Percentiles rank a stretch among this genome's conserved stretches.
Evolutionary conservation across 2,888 invertebrate genomes (phyloP).

Genomic region (Drosophila nigricruria): DNA sequence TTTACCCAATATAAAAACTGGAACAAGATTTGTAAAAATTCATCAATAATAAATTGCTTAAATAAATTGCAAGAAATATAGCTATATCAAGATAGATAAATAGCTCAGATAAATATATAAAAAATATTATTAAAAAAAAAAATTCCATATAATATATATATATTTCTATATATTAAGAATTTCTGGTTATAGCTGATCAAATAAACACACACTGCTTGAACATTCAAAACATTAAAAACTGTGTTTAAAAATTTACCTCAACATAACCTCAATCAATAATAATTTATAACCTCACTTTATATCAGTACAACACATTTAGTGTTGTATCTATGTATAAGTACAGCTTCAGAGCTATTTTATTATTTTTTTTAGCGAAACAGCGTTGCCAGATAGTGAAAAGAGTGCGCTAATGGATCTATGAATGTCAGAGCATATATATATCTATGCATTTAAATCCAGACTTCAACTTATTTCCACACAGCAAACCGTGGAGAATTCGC

Average conservation of each 20-base stretch:
- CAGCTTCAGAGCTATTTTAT: background rate
- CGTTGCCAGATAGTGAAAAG: background rate
- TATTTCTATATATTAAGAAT: background rate
- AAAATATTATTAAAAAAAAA: background rate
- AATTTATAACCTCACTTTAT: background rate
- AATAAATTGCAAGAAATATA: conserved; percentile 5
- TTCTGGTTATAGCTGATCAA: conserved; percentile 2
- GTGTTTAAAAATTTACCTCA: background rate
- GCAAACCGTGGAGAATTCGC: background rate
- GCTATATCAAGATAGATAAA: background rate
- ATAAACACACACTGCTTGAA: conserved; percentile 11
- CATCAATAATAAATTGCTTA: background rate
- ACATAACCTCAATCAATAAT: background rate
- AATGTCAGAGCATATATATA: no score
- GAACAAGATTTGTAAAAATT: conserved; percentile 11
- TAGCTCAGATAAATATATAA: background rate
- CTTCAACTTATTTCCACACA: no score
- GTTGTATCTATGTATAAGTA: background rate
- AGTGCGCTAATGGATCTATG: background rate
- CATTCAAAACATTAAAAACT: background rate
- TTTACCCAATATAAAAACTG: conserved; percentile 9
- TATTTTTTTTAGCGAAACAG: background rate
- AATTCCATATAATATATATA: background rate
- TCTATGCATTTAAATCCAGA: no score
- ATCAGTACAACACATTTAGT: background rate